Conservation (phyloP, 2,888 invertebrate genomes). For the Napeogenes inachia region DNA sequence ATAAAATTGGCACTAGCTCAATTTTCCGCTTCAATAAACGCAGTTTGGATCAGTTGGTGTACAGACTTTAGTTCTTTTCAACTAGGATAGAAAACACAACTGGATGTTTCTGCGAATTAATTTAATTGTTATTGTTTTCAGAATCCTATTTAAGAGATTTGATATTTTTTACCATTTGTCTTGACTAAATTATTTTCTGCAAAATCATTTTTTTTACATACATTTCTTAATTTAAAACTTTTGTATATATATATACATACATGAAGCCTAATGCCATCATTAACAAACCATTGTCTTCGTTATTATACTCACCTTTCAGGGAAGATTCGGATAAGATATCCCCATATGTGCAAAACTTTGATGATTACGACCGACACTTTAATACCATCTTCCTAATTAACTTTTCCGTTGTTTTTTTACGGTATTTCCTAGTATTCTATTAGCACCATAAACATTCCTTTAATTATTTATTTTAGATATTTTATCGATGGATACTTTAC, state of each 20-base stretch:
- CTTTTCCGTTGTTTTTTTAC: slow-evolving; percentile 10
- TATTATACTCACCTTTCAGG: background rate
- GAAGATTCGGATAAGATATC: background rate
- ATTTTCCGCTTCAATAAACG: slow-evolving; percentile 64
- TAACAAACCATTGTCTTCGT: no score
- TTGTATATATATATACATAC: no score
- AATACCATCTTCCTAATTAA: slow-evolving; percentile 13
- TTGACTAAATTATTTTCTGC: no score
- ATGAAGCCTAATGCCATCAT: background rate
- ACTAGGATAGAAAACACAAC: slow-evolving; percentile 4
- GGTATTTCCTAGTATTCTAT: no score
- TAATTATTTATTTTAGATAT: no score
- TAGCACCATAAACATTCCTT: no score
- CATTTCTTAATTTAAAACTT: no score
- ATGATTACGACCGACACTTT: slow-evolving; percentile 11
- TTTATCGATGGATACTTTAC: no score
- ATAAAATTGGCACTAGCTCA: slow-evolving; percentile 67
- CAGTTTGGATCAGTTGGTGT: slow-evolving; percentile 48
- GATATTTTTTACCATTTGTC: no score
- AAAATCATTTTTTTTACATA: no score
- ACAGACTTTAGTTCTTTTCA: slow-evolving; percentile 25
- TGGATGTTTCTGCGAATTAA: background rate
- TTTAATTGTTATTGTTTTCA: slow-evolving; percentile 1
- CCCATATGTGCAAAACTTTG: slow-evolving; percentile 8
- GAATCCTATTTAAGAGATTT: background rate